Percentiles rank a stretch among this genome's conserved stretches.
Evolutionary conservation across 2,113 vertebrate species (phyloP).

Genomic region (Alexandromys fortis): DNA sequence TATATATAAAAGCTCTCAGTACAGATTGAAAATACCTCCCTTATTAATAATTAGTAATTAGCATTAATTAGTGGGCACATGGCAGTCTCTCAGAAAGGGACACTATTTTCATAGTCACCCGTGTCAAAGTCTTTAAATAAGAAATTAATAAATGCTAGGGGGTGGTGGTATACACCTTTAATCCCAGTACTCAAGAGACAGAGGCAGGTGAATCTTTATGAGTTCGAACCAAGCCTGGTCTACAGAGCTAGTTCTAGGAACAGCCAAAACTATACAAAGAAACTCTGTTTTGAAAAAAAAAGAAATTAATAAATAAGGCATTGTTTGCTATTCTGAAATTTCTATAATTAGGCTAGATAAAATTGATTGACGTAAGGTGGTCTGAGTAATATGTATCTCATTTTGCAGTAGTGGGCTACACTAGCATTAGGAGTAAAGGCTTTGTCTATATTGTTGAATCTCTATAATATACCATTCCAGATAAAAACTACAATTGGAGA

Average conservation of each 20-base stretch:
- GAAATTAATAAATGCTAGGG: neutral
- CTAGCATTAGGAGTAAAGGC: neutral
- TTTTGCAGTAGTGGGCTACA: neutral
- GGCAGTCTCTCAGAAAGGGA: neutral
- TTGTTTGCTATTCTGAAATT: neutral
- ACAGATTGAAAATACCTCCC: slow-evolving; percentile 38
- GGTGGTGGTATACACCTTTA: neutral
- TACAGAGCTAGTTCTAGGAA: neutral
- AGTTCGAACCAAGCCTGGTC: neutral
- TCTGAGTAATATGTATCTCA: neutral
- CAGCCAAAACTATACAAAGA: neutral
- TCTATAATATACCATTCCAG: neutral
- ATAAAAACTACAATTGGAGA: neutral
- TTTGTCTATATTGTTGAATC: neutral
- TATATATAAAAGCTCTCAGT: neutral
- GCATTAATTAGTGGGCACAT: neutral
- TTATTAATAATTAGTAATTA: slow-evolving; percentile 26
- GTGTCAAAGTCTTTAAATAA: slow-evolving; percentile 20
- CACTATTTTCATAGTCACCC: neutral
- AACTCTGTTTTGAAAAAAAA: neutral
- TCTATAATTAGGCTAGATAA: neutral
- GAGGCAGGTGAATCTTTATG: neutral
- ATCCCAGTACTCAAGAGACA: neutral
- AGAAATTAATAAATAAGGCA: neutral
- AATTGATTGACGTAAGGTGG: neutral